Conservation (phyloP, 2,113 vertebrate species). For the Monopterus albus region DNA sequence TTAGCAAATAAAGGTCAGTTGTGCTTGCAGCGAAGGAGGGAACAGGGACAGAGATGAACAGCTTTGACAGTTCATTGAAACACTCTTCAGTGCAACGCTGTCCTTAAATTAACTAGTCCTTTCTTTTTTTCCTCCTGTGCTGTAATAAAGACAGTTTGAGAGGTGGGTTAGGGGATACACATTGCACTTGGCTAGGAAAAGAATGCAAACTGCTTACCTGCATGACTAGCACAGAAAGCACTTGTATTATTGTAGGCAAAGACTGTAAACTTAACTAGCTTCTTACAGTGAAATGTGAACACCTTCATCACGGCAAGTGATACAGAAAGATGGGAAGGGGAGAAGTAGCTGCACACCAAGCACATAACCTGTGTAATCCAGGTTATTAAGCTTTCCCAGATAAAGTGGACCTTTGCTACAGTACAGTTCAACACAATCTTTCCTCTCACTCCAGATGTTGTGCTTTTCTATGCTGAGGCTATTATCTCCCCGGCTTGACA, state of each 20-base stretch:
- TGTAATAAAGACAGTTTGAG: constrained; percentile 40
- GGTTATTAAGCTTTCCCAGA: constrained; percentile 20
- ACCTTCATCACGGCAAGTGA: constrained; percentile 30
- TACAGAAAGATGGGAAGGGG: background rate
- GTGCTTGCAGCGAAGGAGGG: constrained; percentile 29
- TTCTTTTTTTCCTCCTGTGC: constrained; percentile 23
- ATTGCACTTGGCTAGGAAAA: constrained; percentile 3
- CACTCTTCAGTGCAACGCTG: constrained; percentile 63
- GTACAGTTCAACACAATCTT: constrained; percentile 32
- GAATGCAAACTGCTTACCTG: constrained; percentile 1
- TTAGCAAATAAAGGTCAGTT: constrained; percentile 75
- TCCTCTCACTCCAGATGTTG: constrained; percentile 72
- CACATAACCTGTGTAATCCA: constrained; percentile 38
- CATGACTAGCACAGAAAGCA: constrained; percentile 9
- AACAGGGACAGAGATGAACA: constrained; percentile 36
- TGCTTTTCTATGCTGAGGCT: constrained; percentile 52
- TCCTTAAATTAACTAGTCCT: constrained; percentile 73
- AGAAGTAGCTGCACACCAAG: constrained; percentile 29
- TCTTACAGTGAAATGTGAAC: constrained; percentile 21
- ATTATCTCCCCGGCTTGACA: constrained; percentile 67
- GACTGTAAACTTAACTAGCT: constrained; percentile 3
- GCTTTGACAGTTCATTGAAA: constrained; percentile 70
- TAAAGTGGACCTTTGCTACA: constrained; percentile 5
- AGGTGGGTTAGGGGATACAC: constrained; percentile 44
- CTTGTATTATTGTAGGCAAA: background rate